Conservation (phyloP, 2,888 invertebrate species). For the Entomobrya multifasciata region DNA sequence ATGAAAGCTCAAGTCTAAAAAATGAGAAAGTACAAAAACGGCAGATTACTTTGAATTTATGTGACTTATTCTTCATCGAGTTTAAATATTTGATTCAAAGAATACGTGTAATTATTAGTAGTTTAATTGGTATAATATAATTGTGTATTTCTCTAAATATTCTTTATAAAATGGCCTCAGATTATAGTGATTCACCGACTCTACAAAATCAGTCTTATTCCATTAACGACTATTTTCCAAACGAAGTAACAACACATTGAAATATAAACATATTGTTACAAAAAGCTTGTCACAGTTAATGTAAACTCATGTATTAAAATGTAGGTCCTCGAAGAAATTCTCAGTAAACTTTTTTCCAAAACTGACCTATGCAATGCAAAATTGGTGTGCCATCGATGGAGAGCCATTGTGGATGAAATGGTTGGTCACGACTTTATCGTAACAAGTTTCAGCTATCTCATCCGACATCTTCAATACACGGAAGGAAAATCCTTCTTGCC, state of each 20-base stretch:
- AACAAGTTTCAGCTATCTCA: neutral
- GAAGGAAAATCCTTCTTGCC: neutral
- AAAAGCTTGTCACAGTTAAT: no score
- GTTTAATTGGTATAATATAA: no score
- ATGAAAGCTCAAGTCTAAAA: no score
- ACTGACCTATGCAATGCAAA: neutral
- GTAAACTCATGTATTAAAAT: no score
- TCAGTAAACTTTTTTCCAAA: neutral
- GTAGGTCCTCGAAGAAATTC: constrained; percentile 35
- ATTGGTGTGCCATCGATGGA: constrained; percentile 35
- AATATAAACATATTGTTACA: no score
- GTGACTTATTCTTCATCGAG: no score
- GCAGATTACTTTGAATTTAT: no score
- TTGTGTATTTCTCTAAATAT: neutral
- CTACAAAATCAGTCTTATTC: neutral
- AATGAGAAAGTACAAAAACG: no score
- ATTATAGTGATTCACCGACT: neutral
- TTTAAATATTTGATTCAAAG: no score
- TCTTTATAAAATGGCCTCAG: neutral
- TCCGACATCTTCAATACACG: neutral
- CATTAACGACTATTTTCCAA: constrained; percentile 35
- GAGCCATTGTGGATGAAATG: constrained; percentile 5
- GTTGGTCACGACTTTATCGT: neutral
- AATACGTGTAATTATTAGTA: no score
- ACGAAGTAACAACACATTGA: constrained; percentile 27